These are phyloP conservation scores for Hyles vespertilio DNA, from an alignment of 1,140 invertebrate species.

Conservation along the genomic window DNA sequence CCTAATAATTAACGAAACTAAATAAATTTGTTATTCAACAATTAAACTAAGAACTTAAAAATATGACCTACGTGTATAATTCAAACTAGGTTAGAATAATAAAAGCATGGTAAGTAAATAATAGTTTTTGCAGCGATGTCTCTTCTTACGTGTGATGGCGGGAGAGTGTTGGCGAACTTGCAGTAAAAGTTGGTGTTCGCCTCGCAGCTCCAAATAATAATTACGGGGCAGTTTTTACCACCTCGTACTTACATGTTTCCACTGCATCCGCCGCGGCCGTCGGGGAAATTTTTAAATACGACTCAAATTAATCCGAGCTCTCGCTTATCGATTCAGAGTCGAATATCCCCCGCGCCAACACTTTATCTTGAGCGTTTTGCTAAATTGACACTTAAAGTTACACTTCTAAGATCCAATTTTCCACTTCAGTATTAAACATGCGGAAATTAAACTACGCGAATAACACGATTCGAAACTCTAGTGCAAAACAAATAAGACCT, in stretches of 20 bases:
- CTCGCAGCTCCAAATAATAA: conserved; percentile 52
- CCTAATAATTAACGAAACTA: no score
- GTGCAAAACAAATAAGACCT: conserved; percentile 14
- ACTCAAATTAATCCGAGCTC: conserved; percentile 23
- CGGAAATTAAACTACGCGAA: conserved; percentile 20
- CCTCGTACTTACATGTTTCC: conserved; percentile 41
- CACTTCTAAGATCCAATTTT: conserved; percentile 24
- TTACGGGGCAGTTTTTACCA: conserved; percentile 51
- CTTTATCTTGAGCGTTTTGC: conserved; percentile 11
- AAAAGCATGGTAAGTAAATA: background rate
- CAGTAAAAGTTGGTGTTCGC: conserved; percentile 32
- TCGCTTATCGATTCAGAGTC: conserved; percentile 17
- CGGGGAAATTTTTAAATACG: conserved; percentile 20
- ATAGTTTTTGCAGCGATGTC: background rate
- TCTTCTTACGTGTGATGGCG: background rate
- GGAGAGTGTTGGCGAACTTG: background rate
- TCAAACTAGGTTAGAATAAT: background rate
- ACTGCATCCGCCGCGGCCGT: conserved; percentile 20
- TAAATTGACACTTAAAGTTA: conserved; percentile 29
- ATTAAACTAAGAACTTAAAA: no score
- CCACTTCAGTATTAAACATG: conserved; percentile 12
- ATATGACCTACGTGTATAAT: background rate
- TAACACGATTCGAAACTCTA: conserved; percentile 29
- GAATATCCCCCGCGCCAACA: conserved; percentile 19
- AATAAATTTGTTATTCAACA: no score